Conservation (phyloP, 1,140 invertebrate species). For the Acromyrmex echinatior region DNA sequence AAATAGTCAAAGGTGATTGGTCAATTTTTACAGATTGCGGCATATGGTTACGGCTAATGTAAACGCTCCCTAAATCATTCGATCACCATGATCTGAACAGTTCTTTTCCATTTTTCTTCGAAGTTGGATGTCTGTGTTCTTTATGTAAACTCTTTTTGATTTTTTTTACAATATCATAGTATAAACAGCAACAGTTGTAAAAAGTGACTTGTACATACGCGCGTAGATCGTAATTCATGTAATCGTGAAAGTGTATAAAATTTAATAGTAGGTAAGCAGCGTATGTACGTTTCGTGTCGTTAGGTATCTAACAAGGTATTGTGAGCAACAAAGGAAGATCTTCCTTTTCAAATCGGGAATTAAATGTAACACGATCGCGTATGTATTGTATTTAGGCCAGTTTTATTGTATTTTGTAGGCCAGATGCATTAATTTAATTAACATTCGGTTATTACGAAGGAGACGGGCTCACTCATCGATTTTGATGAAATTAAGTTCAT, state of each 20-base stretch:
- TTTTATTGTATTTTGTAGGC: neutral
- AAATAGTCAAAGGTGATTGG: no score
- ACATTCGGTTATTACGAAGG: neutral
- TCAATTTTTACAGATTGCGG: no score
- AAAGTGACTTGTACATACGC: neutral
- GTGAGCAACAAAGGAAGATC: neutral
- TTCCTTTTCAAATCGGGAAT: neutral
- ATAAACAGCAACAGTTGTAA: neutral
- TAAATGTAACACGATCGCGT: neutral
- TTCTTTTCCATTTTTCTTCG: neutral
- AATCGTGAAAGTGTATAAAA: neutral
- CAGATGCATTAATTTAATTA: neutral
- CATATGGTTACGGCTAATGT: no score
- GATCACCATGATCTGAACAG: neutral
- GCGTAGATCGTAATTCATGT: neutral
- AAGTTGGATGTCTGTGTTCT: neutral
- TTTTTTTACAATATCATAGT: neutral
- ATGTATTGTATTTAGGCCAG: neutral
- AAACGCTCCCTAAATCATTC: no score
- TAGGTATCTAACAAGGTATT: neutral
- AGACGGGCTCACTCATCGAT: no score
- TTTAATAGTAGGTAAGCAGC: constrained; percentile 36
- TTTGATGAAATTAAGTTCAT: no score
- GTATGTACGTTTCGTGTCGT: neutral
- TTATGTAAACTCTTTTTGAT: neutral